Base-by-base conservation (phyloP, 2,113 vertebrate species). In the Todiramphus saurophagus region DNA sequence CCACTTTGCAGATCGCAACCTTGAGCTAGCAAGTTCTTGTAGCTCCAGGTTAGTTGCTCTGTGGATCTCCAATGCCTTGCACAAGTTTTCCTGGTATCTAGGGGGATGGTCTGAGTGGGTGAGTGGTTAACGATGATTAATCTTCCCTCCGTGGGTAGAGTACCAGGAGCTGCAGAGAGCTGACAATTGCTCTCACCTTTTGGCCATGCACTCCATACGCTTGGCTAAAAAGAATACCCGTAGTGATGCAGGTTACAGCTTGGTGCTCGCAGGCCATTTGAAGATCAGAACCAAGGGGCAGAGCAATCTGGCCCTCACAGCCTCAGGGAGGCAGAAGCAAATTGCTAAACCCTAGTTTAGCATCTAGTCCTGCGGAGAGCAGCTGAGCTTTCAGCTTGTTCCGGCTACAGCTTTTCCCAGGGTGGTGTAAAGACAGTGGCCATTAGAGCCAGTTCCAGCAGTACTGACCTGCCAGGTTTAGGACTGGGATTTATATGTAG, bases 171-270 rank as follows among this genome's bases (percentile, higher is more conserved):
- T n/a, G 83, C 81, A 93, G 89, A 19, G 51, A 96, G 91, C 70
- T 94, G 94, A 97, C 94, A 97, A 89, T 4, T 60, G 94, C 93
- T 95, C 89, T 95, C 91, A 13, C 94, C 94, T 97, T 37, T 93
- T 68, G 87, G 94, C 95, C 94, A 93, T 14, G 81, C 81, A 39
- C 94, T 89, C 91, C 74, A 18, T n/a, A 92, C 7, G 19, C 87
- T 86, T 46, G 41, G 41, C 41, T 50, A 8, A 74, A 69, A 56
- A 8, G 69, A 69, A 23, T 3, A 10, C 31, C 24, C 7, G 3
- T 24, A 23, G 30, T 30, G 30, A 11, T 63, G 16, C 17, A 14
- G 51, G 51, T 78, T 87, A 8, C 19, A 37, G 43, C 0, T 0
- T 19, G 51, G 35, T 17, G 4, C 39, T 64, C 8, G 0, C 15